phyloP scores from a whole-genome alignment of 2,888 invertebrate species.

The Calameuta idolon region DNA sequence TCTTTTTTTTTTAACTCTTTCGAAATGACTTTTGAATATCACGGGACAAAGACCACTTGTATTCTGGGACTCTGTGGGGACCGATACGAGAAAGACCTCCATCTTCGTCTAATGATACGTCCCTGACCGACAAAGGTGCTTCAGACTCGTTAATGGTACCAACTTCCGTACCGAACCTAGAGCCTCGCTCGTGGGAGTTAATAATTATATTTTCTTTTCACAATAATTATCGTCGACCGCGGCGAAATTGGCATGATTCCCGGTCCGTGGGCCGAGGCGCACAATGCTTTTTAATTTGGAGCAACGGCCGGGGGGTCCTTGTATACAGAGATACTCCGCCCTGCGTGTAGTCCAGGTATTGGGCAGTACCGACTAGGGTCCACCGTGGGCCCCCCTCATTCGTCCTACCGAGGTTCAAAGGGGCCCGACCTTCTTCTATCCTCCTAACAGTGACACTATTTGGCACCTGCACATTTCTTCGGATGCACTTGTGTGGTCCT shows the following conservation, averaged over 20 bases:
- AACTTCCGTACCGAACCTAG: conserved; percentile 14
- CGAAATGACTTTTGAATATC: background rate
- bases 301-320: conserved; percentile 16
- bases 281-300: conserved; percentile 24
- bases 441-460: conserved; percentile 35
- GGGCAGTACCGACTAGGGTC: background rate
- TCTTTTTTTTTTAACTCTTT: background rate
- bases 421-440: conserved; percentile 6
- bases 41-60: background rate
- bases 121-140: conserved; percentile 11
- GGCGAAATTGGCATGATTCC: conserved; percentile 21
- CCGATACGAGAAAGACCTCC: background rate
- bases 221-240: conserved; percentile 19
- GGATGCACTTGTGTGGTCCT: background rate
- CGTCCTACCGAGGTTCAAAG: conserved; percentile 14
- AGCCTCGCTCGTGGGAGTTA: background rate
- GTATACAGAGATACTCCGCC: background rate
- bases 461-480: conserved; percentile 33
- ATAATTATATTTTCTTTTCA: conserved; percentile 12
- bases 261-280: conserved; percentile 7
- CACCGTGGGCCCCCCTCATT: background rate
- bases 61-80: background rate
- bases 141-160: conserved; percentile 11
- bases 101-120: conserved; percentile 15
- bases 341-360: background rate